A percentile compares a stretch with the other conserved stretches of the same genome.
Conservation (phyloP, 2,888 invertebrate genomes). For the Amiota minor region DNA sequence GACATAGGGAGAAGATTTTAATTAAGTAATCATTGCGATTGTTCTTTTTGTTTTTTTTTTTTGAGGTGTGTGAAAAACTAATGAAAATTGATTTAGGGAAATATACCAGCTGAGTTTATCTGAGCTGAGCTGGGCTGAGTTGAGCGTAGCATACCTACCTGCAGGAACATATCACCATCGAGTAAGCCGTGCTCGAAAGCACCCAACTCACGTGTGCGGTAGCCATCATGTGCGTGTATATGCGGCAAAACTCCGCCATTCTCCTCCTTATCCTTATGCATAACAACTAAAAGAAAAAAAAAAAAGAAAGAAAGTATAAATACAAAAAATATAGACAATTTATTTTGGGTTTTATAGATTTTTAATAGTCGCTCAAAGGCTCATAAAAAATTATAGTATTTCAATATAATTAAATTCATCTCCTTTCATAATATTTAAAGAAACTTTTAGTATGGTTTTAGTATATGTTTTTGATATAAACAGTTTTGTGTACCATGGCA, state of each 20-base stretch:
- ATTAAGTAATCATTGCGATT: slow-evolving; percentile 55
- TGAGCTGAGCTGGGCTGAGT: neutral
- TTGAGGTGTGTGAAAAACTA: slow-evolving; percentile 36
- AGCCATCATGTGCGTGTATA: slow-evolving; percentile 77
- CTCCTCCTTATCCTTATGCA: slow-evolving; percentile 95
- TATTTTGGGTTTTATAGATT: slow-evolving; percentile 12
- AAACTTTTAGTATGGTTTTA: neutral
- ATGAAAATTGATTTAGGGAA: slow-evolving; percentile 54
- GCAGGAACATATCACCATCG: slow-evolving; percentile 95
- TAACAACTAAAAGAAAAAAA: slow-evolving; percentile 84
- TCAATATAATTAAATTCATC: no score
- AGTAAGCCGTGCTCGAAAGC: slow-evolving; percentile 92
- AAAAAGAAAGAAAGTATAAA: slow-evolving; percentile 32
- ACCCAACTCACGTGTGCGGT: slow-evolving; percentile 83
- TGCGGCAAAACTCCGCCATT: slow-evolving; percentile 79
- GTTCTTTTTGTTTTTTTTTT: neutral
- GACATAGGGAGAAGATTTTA: slow-evolving; percentile 32
- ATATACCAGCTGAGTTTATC: slow-evolving; percentile 44
- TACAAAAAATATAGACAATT: slow-evolving; percentile 28
- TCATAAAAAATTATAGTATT: no score
- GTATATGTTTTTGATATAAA: neutral
- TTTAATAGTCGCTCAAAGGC: no score
- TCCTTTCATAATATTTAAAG: no score
- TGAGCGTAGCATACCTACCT: slow-evolving; percentile 77
- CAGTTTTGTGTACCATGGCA: slow-evolving; percentile 51